Base-by-base conservation (phyloP, 2,888 invertebrate genomes). In the Heliconius aoede region DNA sequence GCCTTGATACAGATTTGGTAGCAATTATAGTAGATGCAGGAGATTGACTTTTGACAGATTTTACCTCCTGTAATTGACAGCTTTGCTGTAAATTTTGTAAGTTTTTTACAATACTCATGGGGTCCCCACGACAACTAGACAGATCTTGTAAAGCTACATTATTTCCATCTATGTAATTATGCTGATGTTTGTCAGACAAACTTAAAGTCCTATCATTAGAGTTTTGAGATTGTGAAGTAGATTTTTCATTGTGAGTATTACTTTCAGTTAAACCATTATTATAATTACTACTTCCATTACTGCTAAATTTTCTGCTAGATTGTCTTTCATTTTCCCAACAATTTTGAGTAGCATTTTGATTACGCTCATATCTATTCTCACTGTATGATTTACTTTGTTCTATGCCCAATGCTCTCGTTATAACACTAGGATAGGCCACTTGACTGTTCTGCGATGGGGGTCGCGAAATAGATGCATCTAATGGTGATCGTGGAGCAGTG, bases 401-500 rank as follows among this genome's bases (percentile, higher is more conserved):
- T 75, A 95, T 92, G 80, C 96, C 96, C 84, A 96, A 88, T 83
- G 97, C 96, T 84, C 97, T 95, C 61, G 97, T 97, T 85, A 98
- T 98, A 79, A 98, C 97, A 81, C 97, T 97, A 72, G 97, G 96
- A 88, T 98, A 97, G 76, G 96, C 97, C 79, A 97, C 96, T 86
- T 96, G 95, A 85, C 92, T 94, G 81, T 92, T 94, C 84, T 94
- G 94, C 65, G 95, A 95, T 61, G 96, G 95, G 8, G 96, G 95
- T 79, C 97, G 91, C 4, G 96, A 94, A 18, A 96, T 95, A 1
- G 96, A 95, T 21, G 96, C 96, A 84, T 97, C 97, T 82, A 97
- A 88, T 13, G 97, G 97, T 61, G 97, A 96, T 21, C 96, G 95
- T 32, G 96, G 96, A 36, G 96, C 95, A 72, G 95, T 88, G 88